Conservation (phyloP, 1,140 invertebrate species). For the Zaprionus ghesquierei region DNA sequence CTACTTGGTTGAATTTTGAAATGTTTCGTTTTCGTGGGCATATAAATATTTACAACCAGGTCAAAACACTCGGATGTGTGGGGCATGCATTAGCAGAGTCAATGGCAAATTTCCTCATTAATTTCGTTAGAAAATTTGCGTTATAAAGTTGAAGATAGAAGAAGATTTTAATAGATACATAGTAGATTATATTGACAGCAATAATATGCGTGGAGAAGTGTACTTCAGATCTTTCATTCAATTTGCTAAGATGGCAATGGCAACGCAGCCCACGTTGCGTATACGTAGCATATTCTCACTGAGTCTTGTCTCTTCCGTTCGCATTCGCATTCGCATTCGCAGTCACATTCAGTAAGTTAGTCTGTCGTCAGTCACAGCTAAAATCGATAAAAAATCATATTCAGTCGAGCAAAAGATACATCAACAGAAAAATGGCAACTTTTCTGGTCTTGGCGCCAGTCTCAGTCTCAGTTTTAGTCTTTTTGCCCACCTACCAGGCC, state of each 20-base stretch:
- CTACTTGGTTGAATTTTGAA: slow-evolving; percentile 30
- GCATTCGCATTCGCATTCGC: background rate
- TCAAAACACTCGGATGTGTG: background rate
- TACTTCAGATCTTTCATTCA: slow-evolving; percentile 26
- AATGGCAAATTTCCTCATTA: slow-evolving; percentile 27
- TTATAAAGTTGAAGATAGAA: slow-evolving; percentile 3
- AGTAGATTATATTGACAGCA: slow-evolving; percentile 16
- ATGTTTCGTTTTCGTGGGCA: slow-evolving; percentile 4
- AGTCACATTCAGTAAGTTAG: background rate
- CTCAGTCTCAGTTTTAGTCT: background rate
- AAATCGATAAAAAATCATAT: slow-evolving; percentile 49
- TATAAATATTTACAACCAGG: slow-evolving; percentile 25
- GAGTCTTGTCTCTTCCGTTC: background rate
- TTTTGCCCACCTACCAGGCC: background rate
- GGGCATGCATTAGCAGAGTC: slow-evolving; percentile 18
- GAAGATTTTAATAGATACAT: background rate
- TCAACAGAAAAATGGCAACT: slow-evolving; percentile 34
- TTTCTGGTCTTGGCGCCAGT: slow-evolving; percentile 32
- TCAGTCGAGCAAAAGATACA: slow-evolving; percentile 36
- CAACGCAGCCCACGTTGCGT: background rate
- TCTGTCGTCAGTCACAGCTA: slow-evolving; percentile 11
- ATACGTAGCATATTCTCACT: background rate
- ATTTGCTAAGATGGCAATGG: slow-evolving; percentile 17
- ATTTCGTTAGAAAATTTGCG: slow-evolving; percentile 31
- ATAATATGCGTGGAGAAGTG: background rate